These are phyloP conservation scores for Ceratosolen fusciceps DNA, from an alignment of 1,140 invertebrate species.

Conservation along the genomic window DNA sequence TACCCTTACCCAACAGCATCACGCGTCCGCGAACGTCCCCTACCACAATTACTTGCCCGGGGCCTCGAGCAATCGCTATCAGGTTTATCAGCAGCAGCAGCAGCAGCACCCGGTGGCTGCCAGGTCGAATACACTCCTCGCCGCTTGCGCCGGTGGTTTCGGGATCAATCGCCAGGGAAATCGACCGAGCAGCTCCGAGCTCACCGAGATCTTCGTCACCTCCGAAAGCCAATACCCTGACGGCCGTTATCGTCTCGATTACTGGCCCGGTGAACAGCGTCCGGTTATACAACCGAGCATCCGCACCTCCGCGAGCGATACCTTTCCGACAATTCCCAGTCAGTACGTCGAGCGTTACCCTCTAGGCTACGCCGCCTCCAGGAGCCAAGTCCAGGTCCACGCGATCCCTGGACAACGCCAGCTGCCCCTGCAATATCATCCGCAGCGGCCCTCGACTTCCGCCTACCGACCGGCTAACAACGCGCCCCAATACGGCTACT, in stretches of 20 bases:
- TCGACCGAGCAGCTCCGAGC: not conserved
- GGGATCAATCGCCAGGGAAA: not conserved
- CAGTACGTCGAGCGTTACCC: conserved; percentile 58
- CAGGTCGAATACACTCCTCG: not conserved
- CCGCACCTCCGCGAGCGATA: conserved; percentile 55
- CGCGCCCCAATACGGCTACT: conserved; percentile 54
- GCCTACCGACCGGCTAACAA: not conserved
- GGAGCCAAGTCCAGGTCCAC: conserved; percentile 27
- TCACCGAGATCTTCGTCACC: conserved; percentile 21
- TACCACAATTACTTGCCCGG: conserved; percentile 31
- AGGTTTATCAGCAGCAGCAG: not conserved
- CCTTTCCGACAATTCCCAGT: conserved; percentile 61
- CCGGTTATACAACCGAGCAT: conserved; percentile 58
- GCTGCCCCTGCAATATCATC: not conserved
- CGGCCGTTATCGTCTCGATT: conserved; percentile 46
- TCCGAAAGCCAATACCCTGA: conserved; percentile 47
- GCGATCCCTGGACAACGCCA: not conserved
- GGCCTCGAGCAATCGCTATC: conserved; percentile 17
- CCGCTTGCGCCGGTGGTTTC: not conserved
- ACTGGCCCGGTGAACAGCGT: conserved; percentile 51
- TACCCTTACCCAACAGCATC: not conserved
- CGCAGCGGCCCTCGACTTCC: conserved; percentile 1
- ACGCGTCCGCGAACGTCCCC: conserved; percentile 7
- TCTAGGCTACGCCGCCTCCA: conserved; percentile 15
- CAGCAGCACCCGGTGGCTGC: not conserved